Evolutionary conservation across 1,140 invertebrate genomes (phyloP).

Genomic region (Drosophila bocki): DNA sequence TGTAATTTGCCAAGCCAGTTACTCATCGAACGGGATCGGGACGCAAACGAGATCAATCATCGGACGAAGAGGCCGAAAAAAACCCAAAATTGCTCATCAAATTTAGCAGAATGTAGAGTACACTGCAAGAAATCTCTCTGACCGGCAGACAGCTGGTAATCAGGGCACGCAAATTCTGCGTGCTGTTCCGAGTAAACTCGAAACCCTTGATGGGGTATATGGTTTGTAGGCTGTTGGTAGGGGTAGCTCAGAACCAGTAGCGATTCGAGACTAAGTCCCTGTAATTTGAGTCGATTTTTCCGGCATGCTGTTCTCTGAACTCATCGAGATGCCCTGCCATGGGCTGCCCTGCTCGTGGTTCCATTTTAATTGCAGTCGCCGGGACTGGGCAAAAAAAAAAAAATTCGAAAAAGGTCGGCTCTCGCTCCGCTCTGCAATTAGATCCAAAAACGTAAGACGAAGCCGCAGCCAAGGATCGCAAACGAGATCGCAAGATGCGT

Average conservation of each 20-base stretch:
- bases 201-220: conserved; percentile 45
- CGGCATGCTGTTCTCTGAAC: conserved; percentile 73
- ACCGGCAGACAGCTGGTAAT: conserved; percentile 61
- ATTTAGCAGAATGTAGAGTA: conserved; percentile 64
- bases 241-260: conserved; percentile 48
- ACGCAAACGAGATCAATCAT: conserved; percentile 57
- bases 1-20: conserved; percentile 47
- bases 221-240: conserved; percentile 12
- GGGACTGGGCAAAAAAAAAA: conserved; percentile 25
- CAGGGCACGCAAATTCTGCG: conserved; percentile 67
- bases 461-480: conserved; percentile 75
- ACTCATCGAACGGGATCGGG: conserved; percentile 37
- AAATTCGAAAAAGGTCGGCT: conserved; percentile 58
- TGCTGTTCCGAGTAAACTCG: conserved; percentile 61
- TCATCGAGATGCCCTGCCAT: conserved; percentile 36
- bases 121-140: conserved; percentile 45
- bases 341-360: conserved; percentile 64
- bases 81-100: conserved; percentile 34
- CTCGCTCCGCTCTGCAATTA: conserved; percentile 69
- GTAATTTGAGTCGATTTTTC: conserved; percentile 81
- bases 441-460: conserved; percentile 76
- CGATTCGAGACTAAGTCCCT: conserved; percentile 44
- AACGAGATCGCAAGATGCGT: conserved; percentile 53
- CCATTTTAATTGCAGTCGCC: conserved; percentile 79
- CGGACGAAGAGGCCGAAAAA: conserved; percentile 13